Percentiles rank a stretch among this genome's conserved stretches.
phyloP scores from a whole-genome alignment of 2,888 invertebrate species.

The Brachynemurus nebulosus region DNA sequence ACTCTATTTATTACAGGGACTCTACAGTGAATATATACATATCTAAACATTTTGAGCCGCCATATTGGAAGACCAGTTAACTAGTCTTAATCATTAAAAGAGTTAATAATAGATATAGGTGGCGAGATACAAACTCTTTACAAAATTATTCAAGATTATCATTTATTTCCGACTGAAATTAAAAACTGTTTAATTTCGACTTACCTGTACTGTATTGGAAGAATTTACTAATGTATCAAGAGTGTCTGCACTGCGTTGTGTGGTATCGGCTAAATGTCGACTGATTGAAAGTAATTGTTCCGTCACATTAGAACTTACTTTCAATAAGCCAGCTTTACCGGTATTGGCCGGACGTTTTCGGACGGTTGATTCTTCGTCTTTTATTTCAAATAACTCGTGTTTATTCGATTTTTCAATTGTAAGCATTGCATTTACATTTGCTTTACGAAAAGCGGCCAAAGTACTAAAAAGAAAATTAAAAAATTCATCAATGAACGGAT shows the following conservation, averaged over 20 bases:
- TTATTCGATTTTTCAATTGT: conserved; percentile 64
- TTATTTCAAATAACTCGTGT: conserved; percentile 48
- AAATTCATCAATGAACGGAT: conserved; percentile 1
- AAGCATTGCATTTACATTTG: conserved; percentile 63
- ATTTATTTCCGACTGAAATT: too few relatives aligned
- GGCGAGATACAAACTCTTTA: too few relatives aligned
- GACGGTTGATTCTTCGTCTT: conserved; percentile 36
- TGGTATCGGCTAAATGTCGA: conserved; percentile 73
- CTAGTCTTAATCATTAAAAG: too few relatives aligned
- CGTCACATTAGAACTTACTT: conserved; percentile 64
- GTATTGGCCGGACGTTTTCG: conserved; percentile 46
- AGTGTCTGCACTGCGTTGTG: conserved; percentile 74
- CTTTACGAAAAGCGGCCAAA: conserved; percentile 62
- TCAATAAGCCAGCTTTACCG: conserved; percentile 49
- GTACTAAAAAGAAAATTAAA: conserved; percentile 34
- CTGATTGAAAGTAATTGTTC: conserved; percentile 76
- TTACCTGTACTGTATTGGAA: conserved; percentile 45
- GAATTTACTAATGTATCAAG: conserved; percentile 61
- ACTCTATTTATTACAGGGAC: too few relatives aligned
- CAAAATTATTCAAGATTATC: too few relatives aligned
- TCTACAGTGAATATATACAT: too few relatives aligned
- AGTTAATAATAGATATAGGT: too few relatives aligned
- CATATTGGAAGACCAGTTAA: too few relatives aligned
- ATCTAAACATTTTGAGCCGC: too few relatives aligned
- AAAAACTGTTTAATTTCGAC: too few relatives aligned